phyloP scores from a whole-genome alignment of 1,140 invertebrate species.

The Eciton burchellii region DNA sequence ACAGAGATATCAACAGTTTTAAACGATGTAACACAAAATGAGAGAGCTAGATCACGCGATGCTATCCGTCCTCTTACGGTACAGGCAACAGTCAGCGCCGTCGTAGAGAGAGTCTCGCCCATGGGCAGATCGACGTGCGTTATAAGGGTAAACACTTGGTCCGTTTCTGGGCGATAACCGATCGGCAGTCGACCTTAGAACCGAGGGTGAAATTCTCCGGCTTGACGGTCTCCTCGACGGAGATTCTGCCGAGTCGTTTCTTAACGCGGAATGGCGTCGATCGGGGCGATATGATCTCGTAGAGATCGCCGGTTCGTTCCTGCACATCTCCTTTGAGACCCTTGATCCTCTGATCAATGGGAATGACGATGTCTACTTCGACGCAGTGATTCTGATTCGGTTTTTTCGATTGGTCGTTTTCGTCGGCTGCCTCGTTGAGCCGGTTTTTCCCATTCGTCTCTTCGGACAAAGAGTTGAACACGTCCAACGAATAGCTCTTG shows the following conservation, averaged over 20 bases:
- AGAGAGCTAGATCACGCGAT: background rate
- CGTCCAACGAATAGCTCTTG: slow-evolving; percentile 80
- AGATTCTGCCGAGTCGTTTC: slow-evolving; percentile 82
- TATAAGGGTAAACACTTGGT: slow-evolving; percentile 85
- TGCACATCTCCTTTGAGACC: slow-evolving; percentile 73
- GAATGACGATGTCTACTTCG: slow-evolving; percentile 79
- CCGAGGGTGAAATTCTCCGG: slow-evolving; percentile 83
- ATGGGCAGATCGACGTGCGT: slow-evolving; percentile 75
- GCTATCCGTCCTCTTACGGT: slow-evolving; percentile 12
- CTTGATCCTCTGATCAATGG: slow-evolving; percentile 75
- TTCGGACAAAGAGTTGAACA: slow-evolving; percentile 77
- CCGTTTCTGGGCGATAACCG: slow-evolving; percentile 80
- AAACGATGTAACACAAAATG: too few species aligned
- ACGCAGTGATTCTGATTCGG: slow-evolving; percentile 70
- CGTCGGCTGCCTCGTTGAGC: background rate
- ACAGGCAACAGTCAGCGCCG: slow-evolving; percentile 23
- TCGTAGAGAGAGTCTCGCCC: slow-evolving; percentile 65
- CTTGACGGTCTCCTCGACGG: slow-evolving; percentile 82
- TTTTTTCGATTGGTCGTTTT: slow-evolving; percentile 33
- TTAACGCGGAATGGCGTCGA: slow-evolving; percentile 82
- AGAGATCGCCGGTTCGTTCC: slow-evolving; percentile 78
- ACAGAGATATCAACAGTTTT: too few species aligned
- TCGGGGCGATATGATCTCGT: slow-evolving; percentile 83
- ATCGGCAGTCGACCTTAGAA: slow-evolving; percentile 82
- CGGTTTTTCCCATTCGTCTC: slow-evolving; percentile 47